Evolutionary conservation across 2,888 invertebrate genomes (phyloP), one percentile per base, ranked within the genome.

Genomic region (Anorthoa munda): DNA sequence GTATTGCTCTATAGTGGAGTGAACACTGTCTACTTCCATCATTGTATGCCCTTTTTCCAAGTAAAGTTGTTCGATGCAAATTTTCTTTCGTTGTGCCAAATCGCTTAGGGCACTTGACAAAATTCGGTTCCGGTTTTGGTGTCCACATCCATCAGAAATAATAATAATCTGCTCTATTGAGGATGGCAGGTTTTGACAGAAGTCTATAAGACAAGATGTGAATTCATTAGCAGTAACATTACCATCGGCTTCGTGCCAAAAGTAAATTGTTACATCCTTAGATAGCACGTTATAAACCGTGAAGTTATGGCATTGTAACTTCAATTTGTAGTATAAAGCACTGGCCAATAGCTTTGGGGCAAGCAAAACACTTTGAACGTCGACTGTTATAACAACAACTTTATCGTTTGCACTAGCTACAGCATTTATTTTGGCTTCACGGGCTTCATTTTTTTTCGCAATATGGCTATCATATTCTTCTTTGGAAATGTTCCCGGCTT

Each of bases 191-290:
- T 58, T 50, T 67, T 58, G n/a, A 58, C 26, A 48, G 31, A 50
- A 67, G 17, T 50, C 67, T n/a, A 50, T 67, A 50, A 48, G 48
- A 48, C 48, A 50, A 65, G 58, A 73, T 15, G 80, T 81, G 65
- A 79, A 82, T 55, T 83, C 76, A 45, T 81, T 83, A 26, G 79
- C 66, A 3, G 75, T 58, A 21, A 81, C 75, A 18, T 64, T 61
- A 13, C 81, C 82, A 67, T 80, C 75, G 56, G 63, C 76, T 75
- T 82, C 78, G 39, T 82, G 82, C 78, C 80, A 82, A 58, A 82
- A 74, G 59, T 79, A 82, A 65, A 81, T 69, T n/a, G 71, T 70
- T 5, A 79, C 79, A 23, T 77, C 61, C 58, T 64, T 73, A 2
- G 74, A 75, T 53, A 18, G 65, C n/a, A 55, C 67, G 66, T 74